A percentile compares a stretch with the other conserved stretches of the same genome.
phyloP scores from a whole-genome alignment of 2,888 invertebrate genomes.

The Sepioteuthis lessoniana region DNA sequence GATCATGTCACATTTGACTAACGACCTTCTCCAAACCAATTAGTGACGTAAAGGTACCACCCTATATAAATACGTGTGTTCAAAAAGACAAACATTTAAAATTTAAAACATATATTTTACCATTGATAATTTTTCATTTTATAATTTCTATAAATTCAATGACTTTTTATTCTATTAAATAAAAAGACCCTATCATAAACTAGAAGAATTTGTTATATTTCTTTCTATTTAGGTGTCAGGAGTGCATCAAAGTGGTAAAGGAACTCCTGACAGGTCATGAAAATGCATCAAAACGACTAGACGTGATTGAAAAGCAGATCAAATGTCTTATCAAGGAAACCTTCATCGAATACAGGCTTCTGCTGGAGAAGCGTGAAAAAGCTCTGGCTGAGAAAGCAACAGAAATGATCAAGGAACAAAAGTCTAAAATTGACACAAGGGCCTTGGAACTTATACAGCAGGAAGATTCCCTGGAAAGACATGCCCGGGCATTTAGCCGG shows the following conservation, averaged over 20 bases:
- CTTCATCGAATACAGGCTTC: constrained; percentile 69
- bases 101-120: too few relatives aligned
- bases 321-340: constrained; percentile 67
- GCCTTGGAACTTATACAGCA: constrained; percentile 66
- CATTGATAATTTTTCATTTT: too few relatives aligned
- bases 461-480: constrained; percentile 65
- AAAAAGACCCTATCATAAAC: too few relatives aligned
- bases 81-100: too few relatives aligned
- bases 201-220: background rate
- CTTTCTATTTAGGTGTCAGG: constrained; percentile 34
- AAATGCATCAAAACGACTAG: constrained; percentile 68
- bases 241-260: background rate
- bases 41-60: too few relatives aligned
- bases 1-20: too few relatives aligned
- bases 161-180: too few relatives aligned
- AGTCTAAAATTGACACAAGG: constrained; percentile 62
- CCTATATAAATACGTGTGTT: too few relatives aligned
- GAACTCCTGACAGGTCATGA: constrained; percentile 34
- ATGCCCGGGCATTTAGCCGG: constrained; percentile 63
- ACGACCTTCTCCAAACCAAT: too few relatives aligned
- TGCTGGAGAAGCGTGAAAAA: constrained; percentile 67
- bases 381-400: constrained; percentile 62
- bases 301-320: constrained; percentile 66
- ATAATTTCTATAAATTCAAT: too few relatives aligned
- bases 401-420: constrained; percentile 65